Evolutionary conservation across 2,113 vertebrate genomes (phyloP).

Genomic region (Odobenus rosmarus): DNA sequence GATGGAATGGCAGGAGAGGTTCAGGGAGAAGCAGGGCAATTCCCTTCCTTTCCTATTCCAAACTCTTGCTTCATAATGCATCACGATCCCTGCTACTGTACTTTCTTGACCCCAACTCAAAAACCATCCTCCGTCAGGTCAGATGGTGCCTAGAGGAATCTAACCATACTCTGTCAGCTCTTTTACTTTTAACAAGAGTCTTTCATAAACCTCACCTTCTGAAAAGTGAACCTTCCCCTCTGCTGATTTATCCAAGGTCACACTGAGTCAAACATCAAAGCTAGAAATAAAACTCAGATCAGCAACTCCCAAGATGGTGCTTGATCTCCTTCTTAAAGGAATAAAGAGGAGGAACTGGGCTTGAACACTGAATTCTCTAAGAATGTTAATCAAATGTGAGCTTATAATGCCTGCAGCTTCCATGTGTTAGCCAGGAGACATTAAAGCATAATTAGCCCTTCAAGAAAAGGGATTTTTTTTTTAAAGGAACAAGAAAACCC

Average conservation of each 20-base stretch:
- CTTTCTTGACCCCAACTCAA: neutral
- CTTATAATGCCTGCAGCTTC: neutral
- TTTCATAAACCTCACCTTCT: neutral
- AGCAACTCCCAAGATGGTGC: neutral
- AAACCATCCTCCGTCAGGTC: neutral
- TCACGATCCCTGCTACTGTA: neutral
- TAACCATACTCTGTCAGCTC: neutral
- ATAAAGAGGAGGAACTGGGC: neutral
- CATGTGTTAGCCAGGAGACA: neutral
- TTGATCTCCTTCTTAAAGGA: neutral
- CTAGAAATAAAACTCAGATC: slow-evolving; percentile 25
- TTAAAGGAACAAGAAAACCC: neutral
- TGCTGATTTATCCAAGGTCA: slow-evolving; percentile 37
- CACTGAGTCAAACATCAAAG: neutral
- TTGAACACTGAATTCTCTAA: neutral
- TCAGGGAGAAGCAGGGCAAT: neutral
- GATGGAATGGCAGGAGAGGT: neutral
- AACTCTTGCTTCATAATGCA: neutral
- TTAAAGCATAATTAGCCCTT: neutral
- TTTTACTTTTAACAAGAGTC: neutral
- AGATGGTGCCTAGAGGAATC: neutral
- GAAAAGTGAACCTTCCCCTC: neutral
- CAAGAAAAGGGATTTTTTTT: neutral
- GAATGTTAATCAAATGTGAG: neutral
- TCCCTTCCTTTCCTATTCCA: neutral